Evolutionary conservation across 2,888 invertebrate species (phyloP), one percentile per base, ranked within the genome.

Genomic region (Coronaproctus castanopsis): DNA sequence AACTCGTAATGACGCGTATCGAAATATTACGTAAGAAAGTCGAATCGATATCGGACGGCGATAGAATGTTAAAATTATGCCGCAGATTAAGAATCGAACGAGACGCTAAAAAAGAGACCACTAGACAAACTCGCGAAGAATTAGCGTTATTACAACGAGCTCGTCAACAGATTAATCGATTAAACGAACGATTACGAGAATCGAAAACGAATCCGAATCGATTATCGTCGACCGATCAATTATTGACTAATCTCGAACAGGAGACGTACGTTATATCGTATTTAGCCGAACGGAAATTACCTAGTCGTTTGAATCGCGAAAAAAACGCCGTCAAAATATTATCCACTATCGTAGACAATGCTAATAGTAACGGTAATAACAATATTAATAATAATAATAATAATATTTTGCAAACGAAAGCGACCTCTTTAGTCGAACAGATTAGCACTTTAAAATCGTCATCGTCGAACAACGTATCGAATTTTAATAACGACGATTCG

Each of bases 231-330:
- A 19, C 56, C 21, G 2, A 63, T 75, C 76, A 80, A 52, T 74
- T 87, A 58, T 73, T 87, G 54, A 81, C 82, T 69, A 78, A 82
- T 65, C 72, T 87, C 64, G 80, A 83, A 67, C 85, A 87, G 69
- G 87, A 87, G 72, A 78, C 82, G 51, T 80, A 83, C 72, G 78
- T 85, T 50, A 83, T 85, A 68, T 77, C 75, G 61, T 87, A 85
- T 71, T 76, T 90, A 62, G 81, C 81, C 1, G 82, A 82, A 63
- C 87, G 87, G 67, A 86, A 88, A 69, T 70, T 90, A 57, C 87
- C 87, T 0, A 79, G 81, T 66, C 90, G 91, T 70, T 74, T 82
- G 53, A 71, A 75, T 1, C 71, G 73, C 14, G 73, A 80, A 57
- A 79, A 80, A 68, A 79, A 80, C 66, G 81, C 82, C 66, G 75